Evolutionary conservation across 1,140 invertebrate genomes (phyloP), one percentile per base, ranked within the genome.

Genomic region (Cephus cinctus): DNA sequence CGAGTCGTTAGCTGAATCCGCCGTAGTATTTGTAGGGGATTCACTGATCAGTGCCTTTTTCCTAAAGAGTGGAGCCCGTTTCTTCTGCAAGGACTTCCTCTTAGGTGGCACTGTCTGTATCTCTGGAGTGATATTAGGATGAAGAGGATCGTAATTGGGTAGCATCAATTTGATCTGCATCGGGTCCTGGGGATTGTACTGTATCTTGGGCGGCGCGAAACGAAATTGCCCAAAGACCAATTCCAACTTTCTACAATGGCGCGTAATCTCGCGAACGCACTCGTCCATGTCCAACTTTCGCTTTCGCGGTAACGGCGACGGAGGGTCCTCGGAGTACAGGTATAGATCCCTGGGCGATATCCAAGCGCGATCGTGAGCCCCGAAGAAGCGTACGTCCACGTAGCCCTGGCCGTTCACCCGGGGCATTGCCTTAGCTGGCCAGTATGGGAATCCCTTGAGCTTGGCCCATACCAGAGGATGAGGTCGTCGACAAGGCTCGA

Each of bases 351-450:
- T 86, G 0, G 85, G 78, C 0, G 90, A 84, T 8, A 97, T 88
- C 90, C 92, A 94, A 2, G 93, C 92, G 56, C 89, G 84, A 77
- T 96, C 92, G 75, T 97, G 94, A 34, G 89, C 89, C 3, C 94
- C 94, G 75, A 97, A 97, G 76, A 97, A 97, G 11, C 93, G 75
- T 5, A 95, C 92, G 73, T 96, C 94, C 1, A 96, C 88, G 43
- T 83, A 77, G 0, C 86, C 85, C 40, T 85, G 78, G 20, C 80
- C 77, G 56, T 87, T 88, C 9, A 82, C 71, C 19, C 87, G 78
- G 4, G 85, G 81, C 84, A 96, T 88, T 0, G 86, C 90, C 78
- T 97, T 97, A 0, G 91, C 92, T 0, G 94, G 94, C 94, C 94
- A 96, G 74, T 88, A 94, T 2, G 94, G 94, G 63, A 94, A 96